Base-by-base conservation (phyloP, 2,797 vertebrate genomes). In the Paramormyrops hopkinsi region DNA sequence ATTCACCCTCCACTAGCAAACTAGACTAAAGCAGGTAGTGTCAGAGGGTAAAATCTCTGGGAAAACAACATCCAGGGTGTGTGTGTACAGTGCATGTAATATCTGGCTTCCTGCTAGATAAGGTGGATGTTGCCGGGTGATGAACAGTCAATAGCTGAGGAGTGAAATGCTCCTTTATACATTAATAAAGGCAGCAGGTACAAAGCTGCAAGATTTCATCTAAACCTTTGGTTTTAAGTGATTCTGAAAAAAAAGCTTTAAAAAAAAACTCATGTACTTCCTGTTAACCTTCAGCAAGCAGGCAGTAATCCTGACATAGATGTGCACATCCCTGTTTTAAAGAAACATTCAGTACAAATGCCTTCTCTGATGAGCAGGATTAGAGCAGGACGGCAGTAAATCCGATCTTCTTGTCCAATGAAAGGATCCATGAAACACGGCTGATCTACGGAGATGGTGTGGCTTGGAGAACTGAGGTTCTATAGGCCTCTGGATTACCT, bases 401-500 rank as follows among this genome's bases (percentile, higher is more conserved):
- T 22, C 41, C 44, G 3, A 44, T 22, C 8, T 41, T 82, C 76
- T 83, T 22, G 6, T 83, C 79, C 79, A 33, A 22, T 83, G n/a
- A 22, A 48, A 83, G 44, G 79, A 83, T 12, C 79, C 44, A 83
- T 48, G 3, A 22, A 48, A 83, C 19, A 83, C 19, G 1, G n/a
- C 19, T n/a, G 79, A 83, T 48, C 44, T 44, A 83, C 14, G 0
- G 44, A 48, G 79, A 44, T 2, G 2, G 79, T 48, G 37, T 2
- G 0, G 50, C 50, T 86, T 53, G 22, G 12, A 86, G 48, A 12
- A 25, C 44, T 14, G 25, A 89, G 48, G 53, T 37, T 88, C 41
- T 48, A 50, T 6, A 46, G 46, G 37, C 51, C 44, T 79, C 41
- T 11, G 33, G 25, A 51, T 91, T 90, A 94, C 93, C 90, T 93